A percentile compares a stretch with the other conserved stretches of the same genome.
These are phyloP conservation scores for Oophaga pumilio DNA, from an alignment of 2,113 vertebrate genomes.

Conservation along the genomic window DNA sequence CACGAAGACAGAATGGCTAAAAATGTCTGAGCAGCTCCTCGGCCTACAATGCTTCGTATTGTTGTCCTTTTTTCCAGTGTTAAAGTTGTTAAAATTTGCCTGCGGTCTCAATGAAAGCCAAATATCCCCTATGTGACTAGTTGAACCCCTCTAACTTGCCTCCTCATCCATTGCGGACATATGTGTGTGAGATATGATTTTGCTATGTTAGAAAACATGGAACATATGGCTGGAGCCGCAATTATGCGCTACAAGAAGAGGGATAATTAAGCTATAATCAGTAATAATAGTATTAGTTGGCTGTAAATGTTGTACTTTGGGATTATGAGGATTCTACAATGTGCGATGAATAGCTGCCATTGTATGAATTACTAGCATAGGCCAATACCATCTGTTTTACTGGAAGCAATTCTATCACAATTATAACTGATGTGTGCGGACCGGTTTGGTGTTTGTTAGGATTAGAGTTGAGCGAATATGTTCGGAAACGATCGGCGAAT, in stretches of 20 bases:
- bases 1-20: conserved; percentile 34
- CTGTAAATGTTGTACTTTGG: conserved; percentile 27
- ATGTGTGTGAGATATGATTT: conserved; percentile 37
- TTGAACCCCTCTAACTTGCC: conserved; percentile 18
- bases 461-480: neutral
- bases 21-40: conserved; percentile 1
- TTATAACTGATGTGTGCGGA: neutral
- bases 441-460: neutral
- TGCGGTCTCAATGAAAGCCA: conserved; percentile 42
- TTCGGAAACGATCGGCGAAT: no score
- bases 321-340: neutral
- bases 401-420: neutral
- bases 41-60: conserved; percentile 30
- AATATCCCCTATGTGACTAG: conserved; percentile 29
- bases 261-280: conserved; percentile 42
- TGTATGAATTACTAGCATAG: neutral
- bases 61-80: conserved; percentile 37
- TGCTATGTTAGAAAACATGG: conserved; percentile 27
- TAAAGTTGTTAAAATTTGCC: conserved; percentile 43
- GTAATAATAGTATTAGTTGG: conserved; percentile 31
- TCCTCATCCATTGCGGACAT: conserved; percentile 30
- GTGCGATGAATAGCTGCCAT: neutral
- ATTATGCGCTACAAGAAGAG: conserved; percentile 31
- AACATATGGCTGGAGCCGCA: conserved; percentile 12
- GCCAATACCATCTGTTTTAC: conserved; percentile 9